phyloP scores from a whole-genome alignment of 2,113 vertebrate species.

The Perccottus glenii region DNA sequence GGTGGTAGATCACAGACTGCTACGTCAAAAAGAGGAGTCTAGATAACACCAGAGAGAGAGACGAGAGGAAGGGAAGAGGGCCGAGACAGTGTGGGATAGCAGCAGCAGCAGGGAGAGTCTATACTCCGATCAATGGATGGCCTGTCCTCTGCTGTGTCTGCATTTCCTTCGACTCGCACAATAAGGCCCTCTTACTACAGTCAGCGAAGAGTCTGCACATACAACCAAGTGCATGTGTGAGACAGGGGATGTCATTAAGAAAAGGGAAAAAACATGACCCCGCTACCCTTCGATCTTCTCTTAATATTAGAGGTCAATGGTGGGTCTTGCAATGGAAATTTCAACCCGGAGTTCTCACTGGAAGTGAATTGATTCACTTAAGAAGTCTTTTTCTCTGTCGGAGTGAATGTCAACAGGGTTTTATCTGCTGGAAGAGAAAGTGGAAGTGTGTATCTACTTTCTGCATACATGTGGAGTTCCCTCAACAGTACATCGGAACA shows the following conservation, averaged over 20 bases:
- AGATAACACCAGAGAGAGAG: constrained; percentile 38
- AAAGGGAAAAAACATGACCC: constrained; percentile 26
- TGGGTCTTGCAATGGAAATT: constrained; percentile 27
- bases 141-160: constrained; percentile 76
- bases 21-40: constrained; percentile 26
- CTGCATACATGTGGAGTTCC: not conserved
- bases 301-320: constrained; percentile 55
- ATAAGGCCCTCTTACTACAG: constrained; percentile 67
- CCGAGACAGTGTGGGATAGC: constrained; percentile 47
- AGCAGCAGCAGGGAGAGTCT: constrained; percentile 42
- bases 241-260: constrained; percentile 31
- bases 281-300: constrained; percentile 26
- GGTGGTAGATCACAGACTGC: constrained; percentile 37
- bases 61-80: not conserved
- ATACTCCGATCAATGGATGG: constrained; percentile 67
- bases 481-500: not conserved
- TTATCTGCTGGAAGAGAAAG: constrained; percentile 3
- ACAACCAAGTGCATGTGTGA: not conserved
- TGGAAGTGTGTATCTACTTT: constrained; percentile 8
- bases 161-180: constrained; percentile 78
- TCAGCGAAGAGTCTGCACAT: constrained; percentile 6
- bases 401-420: constrained; percentile 6
- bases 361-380: constrained; percentile 22
- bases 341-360: constrained; percentile 7
- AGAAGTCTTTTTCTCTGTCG: constrained; percentile 7